These are phyloP conservation scores for Neolamprologus tretocephalus DNA, from an alignment of 2,113 vertebrate species.

Conservation along the genomic window DNA sequence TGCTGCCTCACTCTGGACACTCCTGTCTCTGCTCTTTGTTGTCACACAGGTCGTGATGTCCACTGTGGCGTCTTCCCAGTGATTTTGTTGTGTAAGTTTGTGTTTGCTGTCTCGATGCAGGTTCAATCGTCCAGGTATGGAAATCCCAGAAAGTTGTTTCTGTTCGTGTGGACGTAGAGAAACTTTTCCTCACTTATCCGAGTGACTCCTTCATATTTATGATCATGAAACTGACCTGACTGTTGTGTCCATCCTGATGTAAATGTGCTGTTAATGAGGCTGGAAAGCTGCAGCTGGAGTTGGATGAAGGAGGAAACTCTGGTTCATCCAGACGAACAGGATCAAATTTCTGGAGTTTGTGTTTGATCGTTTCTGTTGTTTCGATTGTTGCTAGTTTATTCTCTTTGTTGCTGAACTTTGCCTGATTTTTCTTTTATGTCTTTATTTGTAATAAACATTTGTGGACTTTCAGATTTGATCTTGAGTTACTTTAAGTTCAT, in stretches of 20 bases:
- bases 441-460: accelerated
- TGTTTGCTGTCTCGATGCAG: accelerated
- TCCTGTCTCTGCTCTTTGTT: neutral
- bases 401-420: neutral
- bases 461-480: neutral
- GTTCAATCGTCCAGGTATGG: accelerated
- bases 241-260: accelerated
- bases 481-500: accelerated
- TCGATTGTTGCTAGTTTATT: accelerated
- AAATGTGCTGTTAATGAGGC: neutral
- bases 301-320: accelerated
- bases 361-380: accelerated
- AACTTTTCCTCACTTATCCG: neutral
- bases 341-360: neutral
- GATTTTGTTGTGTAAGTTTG: neutral
- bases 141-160: neutral
- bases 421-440: accelerated
- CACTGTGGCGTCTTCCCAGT: accelerated
- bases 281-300: neutral
- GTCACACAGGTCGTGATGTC: accelerated
- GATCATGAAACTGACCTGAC: neutral
- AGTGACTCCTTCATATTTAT: neutral
- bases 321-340: neutral
- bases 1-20: accelerated
- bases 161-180: accelerated